phyloP scores from a whole-genome alignment of 2,888 invertebrate species.

The Phasia obesa region DNA sequence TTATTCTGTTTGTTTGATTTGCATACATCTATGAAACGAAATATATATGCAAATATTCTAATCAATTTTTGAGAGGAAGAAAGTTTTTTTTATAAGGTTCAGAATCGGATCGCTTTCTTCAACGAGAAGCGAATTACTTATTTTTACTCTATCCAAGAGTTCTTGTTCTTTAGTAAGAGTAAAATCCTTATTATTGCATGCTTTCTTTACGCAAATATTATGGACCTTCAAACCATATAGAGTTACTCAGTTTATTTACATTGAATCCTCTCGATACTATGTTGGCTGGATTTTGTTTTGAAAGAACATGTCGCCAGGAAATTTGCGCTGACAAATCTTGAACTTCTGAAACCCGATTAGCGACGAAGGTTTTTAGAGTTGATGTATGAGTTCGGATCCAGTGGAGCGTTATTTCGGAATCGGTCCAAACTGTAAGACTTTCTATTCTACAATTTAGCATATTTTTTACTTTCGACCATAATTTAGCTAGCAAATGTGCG shows the following conservation, averaged over 20 bases:
- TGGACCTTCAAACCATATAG: neutral
- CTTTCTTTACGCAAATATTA: too few relatives aligned
- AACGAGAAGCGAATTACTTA: neutral
- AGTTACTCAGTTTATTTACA: neutral
- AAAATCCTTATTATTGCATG: too few relatives aligned
- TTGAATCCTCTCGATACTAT: neutral
- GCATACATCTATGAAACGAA: neutral
- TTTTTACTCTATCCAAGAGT: neutral
- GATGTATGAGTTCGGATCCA: neutral
- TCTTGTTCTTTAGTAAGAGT: neutral
- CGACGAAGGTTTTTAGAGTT: neutral
- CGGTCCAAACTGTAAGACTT: too few relatives aligned
- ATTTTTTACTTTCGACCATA: too few relatives aligned
- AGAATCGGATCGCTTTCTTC: neutral
- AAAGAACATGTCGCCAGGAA: too few relatives aligned
- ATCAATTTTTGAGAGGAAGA: neutral
- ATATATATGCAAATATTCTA: neutral
- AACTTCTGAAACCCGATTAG: neutral
- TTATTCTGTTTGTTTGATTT: neutral
- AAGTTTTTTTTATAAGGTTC: too few relatives aligned
- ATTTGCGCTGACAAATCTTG: too few relatives aligned
- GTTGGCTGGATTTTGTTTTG: too few relatives aligned
- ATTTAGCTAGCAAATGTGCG: too few relatives aligned
- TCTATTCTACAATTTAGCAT: too few relatives aligned
- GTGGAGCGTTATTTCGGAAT: too few relatives aligned